These are phyloP conservation scores for Platygyra sinensis DNA, from an alignment of 64 coral and sea anemone species.

Conservation along the genomic window DNA sequence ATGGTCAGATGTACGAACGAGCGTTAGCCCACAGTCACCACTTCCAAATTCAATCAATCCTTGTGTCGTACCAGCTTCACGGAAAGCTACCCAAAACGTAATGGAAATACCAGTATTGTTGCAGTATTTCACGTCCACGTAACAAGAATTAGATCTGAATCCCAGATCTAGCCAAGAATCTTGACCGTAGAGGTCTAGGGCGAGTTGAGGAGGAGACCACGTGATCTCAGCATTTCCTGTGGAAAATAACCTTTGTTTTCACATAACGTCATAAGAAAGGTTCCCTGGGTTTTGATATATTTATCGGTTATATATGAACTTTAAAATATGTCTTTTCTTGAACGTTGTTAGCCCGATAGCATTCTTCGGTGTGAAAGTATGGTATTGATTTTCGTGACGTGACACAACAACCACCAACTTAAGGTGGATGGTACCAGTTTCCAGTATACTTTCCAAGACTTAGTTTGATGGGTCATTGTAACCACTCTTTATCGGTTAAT, in stretches of 20 bases:
- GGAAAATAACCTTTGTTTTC: not conserved
- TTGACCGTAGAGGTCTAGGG: constrained; percentile 22
- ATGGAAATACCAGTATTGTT: constrained; percentile 15
- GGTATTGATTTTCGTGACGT: too few relatives aligned
- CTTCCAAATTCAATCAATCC: constrained; percentile 24
- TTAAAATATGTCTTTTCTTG: too few relatives aligned
- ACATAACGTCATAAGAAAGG: not conserved
- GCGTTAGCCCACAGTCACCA: constrained; percentile 10
- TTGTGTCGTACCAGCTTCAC: not conserved
- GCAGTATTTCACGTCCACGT: constrained; percentile 27
- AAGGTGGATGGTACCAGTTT: too few relatives aligned
- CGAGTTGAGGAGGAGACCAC: constrained; percentile 23
- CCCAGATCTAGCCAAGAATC: constrained; percentile 18
- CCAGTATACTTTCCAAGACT: too few relatives aligned
- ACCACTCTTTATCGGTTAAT: too few relatives aligned
- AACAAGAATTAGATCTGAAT: constrained; percentile 2
- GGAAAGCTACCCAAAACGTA: constrained; percentile 34
- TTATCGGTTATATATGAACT: too few relatives aligned
- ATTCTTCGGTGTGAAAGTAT: too few relatives aligned
- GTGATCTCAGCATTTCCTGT: constrained; percentile 25
- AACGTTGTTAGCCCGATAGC: too few relatives aligned
- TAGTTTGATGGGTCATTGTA: too few relatives aligned
- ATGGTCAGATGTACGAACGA: not conserved
- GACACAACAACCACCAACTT: too few relatives aligned
- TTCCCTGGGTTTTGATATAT: too few relatives aligned